Base-by-base conservation (phyloP, 2,888 invertebrate genomes). In the Epirrhoe tristata region DNA sequence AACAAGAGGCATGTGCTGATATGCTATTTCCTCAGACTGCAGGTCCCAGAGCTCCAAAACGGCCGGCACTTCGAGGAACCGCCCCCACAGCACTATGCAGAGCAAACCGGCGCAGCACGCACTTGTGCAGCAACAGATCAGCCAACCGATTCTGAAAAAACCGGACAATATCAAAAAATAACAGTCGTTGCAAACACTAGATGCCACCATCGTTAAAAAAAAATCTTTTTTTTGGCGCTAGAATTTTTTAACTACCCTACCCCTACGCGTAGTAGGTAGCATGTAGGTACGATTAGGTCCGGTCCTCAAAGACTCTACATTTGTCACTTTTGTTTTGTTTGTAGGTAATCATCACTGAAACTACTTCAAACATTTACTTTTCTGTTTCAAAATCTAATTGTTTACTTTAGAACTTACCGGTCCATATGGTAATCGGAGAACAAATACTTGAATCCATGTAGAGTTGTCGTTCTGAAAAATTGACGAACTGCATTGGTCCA, bases 371-470 rank as follows among this genome's bases (percentile, higher is more conserved):
- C 24, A 24, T 24, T 24, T 24, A 24, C 24, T 2, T 24, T 24
- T 24, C 1, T 24, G n/a, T 24, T 24, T 2, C 24, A 24, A 1
- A 24, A 24, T 24, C 3, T 24, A 24, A n/a, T n/a, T n/a, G 24
- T 43, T 46, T 14, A 46, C n/a, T n/a, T 12, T n/a, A 14, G 8
- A 24, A 79, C 86, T 83, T 76, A 92, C 92, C 90, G 84, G 73
- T 91, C 92, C 5, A 73, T 66, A 55, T 71, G 81, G 74, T 82
- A 80, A 43, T 61, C 77, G 12, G 87, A 83, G 12, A 63, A 74
- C 32, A 93, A 74, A 79, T 93, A 93, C 73, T 93, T 93, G 67
- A 93, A 91, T 6, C 93, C 92, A 58, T 93, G 93, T 8, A 93
- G 71, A 0, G 91, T 91, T 0, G 92, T 93, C 0, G 83, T 84